These are phyloP conservation scores for Magallana nippona DNA, from an alignment of 2,888 invertebrate species.

Conservation along the genomic window DNA sequence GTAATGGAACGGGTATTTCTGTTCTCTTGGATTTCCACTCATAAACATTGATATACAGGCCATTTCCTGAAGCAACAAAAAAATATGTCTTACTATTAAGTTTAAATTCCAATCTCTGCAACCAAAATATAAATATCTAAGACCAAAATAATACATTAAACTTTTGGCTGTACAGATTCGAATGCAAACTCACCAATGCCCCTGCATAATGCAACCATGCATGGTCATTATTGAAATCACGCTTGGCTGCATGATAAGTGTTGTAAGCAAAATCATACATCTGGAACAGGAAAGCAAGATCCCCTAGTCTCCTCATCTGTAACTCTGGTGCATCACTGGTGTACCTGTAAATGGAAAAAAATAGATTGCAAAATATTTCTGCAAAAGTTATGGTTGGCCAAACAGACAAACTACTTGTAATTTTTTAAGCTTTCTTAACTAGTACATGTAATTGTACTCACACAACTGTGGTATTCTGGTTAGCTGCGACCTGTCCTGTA, in stretches of 20 bases:
- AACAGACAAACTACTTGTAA: too few relatives aligned
- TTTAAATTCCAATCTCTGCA: neutral
- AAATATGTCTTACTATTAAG: neutral
- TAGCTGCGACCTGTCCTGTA: conserved; percentile 83
- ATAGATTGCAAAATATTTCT: neutral
- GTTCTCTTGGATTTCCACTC: conserved; percentile 82
- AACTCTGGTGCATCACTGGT: conserved; percentile 87
- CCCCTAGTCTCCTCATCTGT: conserved; percentile 94
- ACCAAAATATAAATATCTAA: too few relatives aligned
- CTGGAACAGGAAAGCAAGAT: conserved; percentile 97
- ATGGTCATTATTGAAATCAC: conserved; percentile 97
- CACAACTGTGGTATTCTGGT: conserved; percentile 86
- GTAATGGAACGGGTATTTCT: conserved; percentile 84
- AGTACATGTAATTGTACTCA: conserved; percentile 81
- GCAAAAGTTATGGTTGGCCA: too few relatives aligned
- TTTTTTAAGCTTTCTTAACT: neutral
- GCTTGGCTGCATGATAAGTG: conserved; percentile 96
- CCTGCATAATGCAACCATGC: conserved; percentile 99
- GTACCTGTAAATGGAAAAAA: conserved; percentile 68
- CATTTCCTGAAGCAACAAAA: conserved; percentile 87
- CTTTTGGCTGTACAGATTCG: neutral
- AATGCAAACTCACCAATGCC: conserved; percentile 84
- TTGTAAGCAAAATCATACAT: conserved; percentile 95
- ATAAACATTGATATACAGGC: conserved; percentile 95
- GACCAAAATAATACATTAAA: too few relatives aligned